phyloP scores from a whole-genome alignment of 2,113 vertebrate species.

The Rafetus swinhoei region DNA sequence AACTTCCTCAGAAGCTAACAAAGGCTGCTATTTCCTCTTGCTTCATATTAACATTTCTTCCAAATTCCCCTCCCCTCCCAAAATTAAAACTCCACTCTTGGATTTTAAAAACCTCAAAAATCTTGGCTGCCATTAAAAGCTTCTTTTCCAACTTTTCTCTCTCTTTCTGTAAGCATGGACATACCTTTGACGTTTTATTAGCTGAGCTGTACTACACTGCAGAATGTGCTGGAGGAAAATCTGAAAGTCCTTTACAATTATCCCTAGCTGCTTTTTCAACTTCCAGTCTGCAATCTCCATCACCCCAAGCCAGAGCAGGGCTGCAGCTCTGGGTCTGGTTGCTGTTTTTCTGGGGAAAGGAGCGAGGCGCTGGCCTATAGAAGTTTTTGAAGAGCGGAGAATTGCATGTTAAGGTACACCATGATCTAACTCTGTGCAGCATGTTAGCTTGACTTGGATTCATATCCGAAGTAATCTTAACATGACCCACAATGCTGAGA shows the following conservation, averaged over 20 bases:
- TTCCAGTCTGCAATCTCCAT: constrained; percentile 45
- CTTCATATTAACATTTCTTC: neutral
- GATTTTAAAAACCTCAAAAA: neutral
- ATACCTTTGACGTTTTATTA: constrained; percentile 48
- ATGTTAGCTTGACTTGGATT: neutral
- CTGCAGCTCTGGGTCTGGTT: constrained; percentile 6
- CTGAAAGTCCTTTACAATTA: constrained; percentile 11
- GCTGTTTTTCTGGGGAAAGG: constrained; percentile 26
- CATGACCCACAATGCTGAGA: neutral
- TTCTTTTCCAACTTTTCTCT: constrained; percentile 29
- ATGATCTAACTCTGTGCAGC: neutral
- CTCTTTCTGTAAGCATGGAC: neutral
- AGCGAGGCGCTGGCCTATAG: constrained; percentile 2
- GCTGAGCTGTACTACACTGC: constrained; percentile 34
- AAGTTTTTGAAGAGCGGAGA: constrained; percentile 41
- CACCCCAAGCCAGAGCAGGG: neutral
- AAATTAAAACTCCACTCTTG: constrained; percentile 6
- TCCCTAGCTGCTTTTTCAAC: constrained; percentile 39
- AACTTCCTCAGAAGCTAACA: constrained; percentile 15
- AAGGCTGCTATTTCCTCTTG: neutral
- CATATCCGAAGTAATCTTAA: neutral
- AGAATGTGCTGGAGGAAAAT: constrained; percentile 44
- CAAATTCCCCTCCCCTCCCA: neutral
- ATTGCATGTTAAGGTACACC: neutral
- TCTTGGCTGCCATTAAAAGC: constrained; percentile 44